Evolutionary conservation across 2,797 vertebrate species (phyloP), one percentile per base, ranked within the genome.

Genomic region (Okamejei kenojei): DNA sequence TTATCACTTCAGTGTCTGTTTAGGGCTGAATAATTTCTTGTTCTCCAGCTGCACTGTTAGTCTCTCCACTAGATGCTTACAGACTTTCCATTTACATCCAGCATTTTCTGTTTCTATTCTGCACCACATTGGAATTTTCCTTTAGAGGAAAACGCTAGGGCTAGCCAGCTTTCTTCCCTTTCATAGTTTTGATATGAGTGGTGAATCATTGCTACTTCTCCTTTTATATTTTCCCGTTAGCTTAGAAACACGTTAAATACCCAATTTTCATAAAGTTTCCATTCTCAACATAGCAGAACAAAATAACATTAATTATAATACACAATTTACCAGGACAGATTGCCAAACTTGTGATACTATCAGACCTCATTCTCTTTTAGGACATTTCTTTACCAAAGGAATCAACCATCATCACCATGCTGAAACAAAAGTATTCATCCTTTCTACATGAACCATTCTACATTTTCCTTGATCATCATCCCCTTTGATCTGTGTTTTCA

Each of bases 21-120:
- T 10, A 73, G 71, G 4, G 71, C 71, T 26, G 71, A 73, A 68
- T 0, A 68, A 73, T 26, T 73, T 73, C 21, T 73, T 73, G 21
- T 73, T 17, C 61, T 88, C 32, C 7, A 68, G 7, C n/a, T 88
- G 61, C 17, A 68, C 63, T 35, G n/a, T 68, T 35, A 68, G 35
- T n/a, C 84, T 21, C 29, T 17, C n/a, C n/a, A 63, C 61, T 38
- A 7, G 82, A 86, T n/a, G 26, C 26, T 4, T 29, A 15, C 61
- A 29, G 58, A 63, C 61, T 32, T 88, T 88, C 58, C 13, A n/a
- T 65, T 29, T 88, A 65, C 68, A 32, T 68, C n/a, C 17, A 68
- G 7, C n/a, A 88, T 68, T 86, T 63, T 63, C 82, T 88, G 63
- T 88, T 88, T 65, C 84, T 35, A 88, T 88, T 88, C 84, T n/a